These are phyloP conservation scores for Suricata suricatta DNA, from an alignment of 2,113 vertebrate species.

Conservation along the genomic window DNA sequence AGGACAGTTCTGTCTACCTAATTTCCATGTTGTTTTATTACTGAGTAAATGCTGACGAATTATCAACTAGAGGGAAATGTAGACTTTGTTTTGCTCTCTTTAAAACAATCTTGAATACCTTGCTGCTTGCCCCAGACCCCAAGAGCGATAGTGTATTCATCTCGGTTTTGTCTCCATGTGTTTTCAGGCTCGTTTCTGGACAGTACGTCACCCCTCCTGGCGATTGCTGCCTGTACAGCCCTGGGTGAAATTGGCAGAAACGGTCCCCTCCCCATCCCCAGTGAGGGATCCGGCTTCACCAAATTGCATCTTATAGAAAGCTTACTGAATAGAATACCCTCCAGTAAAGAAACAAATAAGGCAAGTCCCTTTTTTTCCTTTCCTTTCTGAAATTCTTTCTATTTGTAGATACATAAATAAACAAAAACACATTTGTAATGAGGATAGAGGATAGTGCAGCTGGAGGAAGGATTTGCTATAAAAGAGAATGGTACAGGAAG, in stretches of 20 bases:
- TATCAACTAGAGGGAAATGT: neutral
- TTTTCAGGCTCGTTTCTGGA: slow-evolving; percentile 93
- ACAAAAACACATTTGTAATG: neutral
- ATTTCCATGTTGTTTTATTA: neutral
- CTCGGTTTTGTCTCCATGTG: slow-evolving; percentile 43
- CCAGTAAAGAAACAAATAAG: slow-evolving; percentile 97
- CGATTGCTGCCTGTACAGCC: slow-evolving; percentile 93
- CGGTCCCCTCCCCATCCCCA: slow-evolving; percentile 91
- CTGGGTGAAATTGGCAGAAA: slow-evolving; percentile 96
- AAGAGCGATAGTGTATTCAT: neutral
- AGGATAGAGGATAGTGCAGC: neutral
- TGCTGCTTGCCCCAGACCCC: neutral
- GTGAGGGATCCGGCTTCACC: slow-evolving; percentile 92
- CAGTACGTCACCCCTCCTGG: slow-evolving; percentile 89
- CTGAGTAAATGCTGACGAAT: neutral
- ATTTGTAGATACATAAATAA: neutral
- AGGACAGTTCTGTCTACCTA: neutral
- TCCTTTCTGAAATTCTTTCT: neutral
- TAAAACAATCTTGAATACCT: neutral
- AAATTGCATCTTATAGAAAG: slow-evolving; percentile 94
- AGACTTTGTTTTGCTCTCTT: neutral
- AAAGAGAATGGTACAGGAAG: neutral
- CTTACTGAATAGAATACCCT: slow-evolving; percentile 93
- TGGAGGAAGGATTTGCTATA: neutral
- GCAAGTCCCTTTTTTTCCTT: slow-evolving; percentile 73